These are phyloP conservation scores for Lasioglossum lativentre DNA, from an alignment of 2,888 invertebrate genomes.

Conservation along the genomic window DNA sequence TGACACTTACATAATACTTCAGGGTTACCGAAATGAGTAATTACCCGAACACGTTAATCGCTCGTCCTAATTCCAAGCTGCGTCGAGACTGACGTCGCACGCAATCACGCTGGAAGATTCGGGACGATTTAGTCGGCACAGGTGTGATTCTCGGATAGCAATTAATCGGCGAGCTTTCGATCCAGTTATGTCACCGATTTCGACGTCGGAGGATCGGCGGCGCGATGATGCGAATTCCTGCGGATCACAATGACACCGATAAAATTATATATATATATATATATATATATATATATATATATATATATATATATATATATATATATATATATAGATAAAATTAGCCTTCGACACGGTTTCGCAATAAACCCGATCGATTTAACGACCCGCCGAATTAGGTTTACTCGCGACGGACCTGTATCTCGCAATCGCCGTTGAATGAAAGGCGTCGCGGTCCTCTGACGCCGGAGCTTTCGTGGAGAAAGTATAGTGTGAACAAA, in stretches of 20 bases:
- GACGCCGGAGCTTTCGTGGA: background rate
- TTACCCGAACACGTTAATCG: background rate
- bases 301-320: no score
- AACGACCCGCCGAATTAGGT: slow-evolving; percentile 41
- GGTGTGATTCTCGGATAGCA: slow-evolving; percentile 28
- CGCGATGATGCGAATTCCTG: background rate
- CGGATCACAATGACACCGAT: slow-evolving; percentile 8
- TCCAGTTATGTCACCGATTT: background rate
- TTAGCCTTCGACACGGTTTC: slow-evolving; percentile 22
- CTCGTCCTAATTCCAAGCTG: background rate
- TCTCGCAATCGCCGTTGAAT: slow-evolving; percentile 6
- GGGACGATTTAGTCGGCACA: background rate
- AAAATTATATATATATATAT: no score
- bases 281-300: no score
- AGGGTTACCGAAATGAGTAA: background rate
- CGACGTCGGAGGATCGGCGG: background rate
- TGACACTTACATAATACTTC: no score
- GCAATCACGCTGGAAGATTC: background rate
- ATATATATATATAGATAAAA: no score
- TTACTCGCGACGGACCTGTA: slow-evolving; percentile 18
- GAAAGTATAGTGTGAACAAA: no score
- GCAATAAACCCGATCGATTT: slow-evolving; percentile 35
- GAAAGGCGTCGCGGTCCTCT: background rate
- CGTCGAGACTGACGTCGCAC: background rate
- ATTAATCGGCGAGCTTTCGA: slow-evolving; percentile 35